A percentile compares a stretch with the other conserved stretches of the same genome.
Evolutionary conservation across 2,888 invertebrate species (phyloP).

Genomic region (Scelioninae gen. 2): DNA sequence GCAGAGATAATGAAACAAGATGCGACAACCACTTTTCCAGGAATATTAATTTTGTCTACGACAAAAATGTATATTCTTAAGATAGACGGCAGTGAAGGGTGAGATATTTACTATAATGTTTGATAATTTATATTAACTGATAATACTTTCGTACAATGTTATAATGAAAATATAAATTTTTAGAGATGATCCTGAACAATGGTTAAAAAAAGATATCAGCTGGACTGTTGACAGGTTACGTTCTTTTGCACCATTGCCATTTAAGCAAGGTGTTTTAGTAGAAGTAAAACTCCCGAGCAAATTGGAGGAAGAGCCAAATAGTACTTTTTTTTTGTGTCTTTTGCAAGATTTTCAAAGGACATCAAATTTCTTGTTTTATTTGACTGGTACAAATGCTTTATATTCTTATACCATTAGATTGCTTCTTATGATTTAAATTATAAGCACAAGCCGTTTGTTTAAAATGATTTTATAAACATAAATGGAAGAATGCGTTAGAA

Average conservation of each 20-base stretch:
- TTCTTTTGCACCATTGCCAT: slow-evolving; percentile 77
- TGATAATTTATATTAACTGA: too few relatives aligned
- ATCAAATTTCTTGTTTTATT: slow-evolving; percentile 76
- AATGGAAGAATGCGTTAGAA: too few relatives aligned
- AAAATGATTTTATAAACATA: too few relatives aligned
- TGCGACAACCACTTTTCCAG: slow-evolving; percentile 72
- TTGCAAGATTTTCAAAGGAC: slow-evolving; percentile 77
- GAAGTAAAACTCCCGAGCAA: slow-evolving; percentile 74
- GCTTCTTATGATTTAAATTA: too few relatives aligned
- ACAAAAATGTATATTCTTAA: slow-evolving; percentile 77
- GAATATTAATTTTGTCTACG: slow-evolving; percentile 77
- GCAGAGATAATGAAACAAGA: slow-evolving; percentile 75
- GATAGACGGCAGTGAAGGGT: slow-evolving; percentile 75
- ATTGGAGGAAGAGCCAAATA: slow-evolving; percentile 68
- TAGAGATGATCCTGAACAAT: slow-evolving; percentile 77
- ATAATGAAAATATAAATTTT: background rate
- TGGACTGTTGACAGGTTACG: slow-evolving; percentile 76
- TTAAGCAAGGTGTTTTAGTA: slow-evolving; percentile 77
- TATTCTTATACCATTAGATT: too few relatives aligned
- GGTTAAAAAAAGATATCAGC: slow-evolving; percentile 76
- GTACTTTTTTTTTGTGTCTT: slow-evolving; percentile 71
- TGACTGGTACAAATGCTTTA: slow-evolving; percentile 73
- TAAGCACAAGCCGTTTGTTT: too few relatives aligned
- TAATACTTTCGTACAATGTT: background rate
- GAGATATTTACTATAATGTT: slow-evolving; percentile 36